Conservation (phyloP, 2,797 vertebrate genomes). For the Mormyrus proboscirostris region DNA sequence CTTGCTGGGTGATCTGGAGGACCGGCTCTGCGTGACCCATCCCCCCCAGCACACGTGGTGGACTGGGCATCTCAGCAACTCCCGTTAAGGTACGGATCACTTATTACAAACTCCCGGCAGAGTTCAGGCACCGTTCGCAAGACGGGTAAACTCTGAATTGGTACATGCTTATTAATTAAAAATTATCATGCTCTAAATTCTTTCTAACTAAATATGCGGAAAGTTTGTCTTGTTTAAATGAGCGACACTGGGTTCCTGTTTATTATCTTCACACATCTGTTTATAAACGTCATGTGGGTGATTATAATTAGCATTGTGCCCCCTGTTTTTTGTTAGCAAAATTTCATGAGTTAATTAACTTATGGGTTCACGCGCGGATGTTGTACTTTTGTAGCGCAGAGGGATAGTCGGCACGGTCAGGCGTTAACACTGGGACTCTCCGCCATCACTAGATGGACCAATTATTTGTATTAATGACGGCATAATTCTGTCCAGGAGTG, state of each 20-base stretch:
- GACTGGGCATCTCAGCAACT: slow-evolving; percentile 6
- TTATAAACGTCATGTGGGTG: background rate
- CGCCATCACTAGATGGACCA: background rate
- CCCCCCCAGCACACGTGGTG: slow-evolving; percentile 14
- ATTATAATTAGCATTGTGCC: background rate
- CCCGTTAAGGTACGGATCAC: slow-evolving; percentile 17
- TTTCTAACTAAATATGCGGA: background rate
- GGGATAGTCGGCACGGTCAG: background rate
- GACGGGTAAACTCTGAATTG: background rate
- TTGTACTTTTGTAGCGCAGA: background rate
- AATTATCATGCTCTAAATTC: background rate
- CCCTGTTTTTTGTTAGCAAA: background rate
- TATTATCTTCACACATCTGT: background rate
- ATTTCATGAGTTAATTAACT: background rate
- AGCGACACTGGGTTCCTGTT: background rate
- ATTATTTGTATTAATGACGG: background rate
- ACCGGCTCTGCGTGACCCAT: slow-evolving; percentile 1
- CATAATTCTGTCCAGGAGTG: background rate
- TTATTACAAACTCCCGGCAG: background rate
- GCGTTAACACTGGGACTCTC: background rate
- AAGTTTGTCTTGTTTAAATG: background rate
- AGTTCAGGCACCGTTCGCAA: background rate
- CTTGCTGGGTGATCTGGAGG: slow-evolving; percentile 9
- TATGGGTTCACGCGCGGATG: background rate
- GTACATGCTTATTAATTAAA: background rate